These are phyloP conservation scores for Boleophthalmus pectinirostris DNA, from an alignment of 2,113 vertebrate genomes.

Conservation along the genomic window DNA sequence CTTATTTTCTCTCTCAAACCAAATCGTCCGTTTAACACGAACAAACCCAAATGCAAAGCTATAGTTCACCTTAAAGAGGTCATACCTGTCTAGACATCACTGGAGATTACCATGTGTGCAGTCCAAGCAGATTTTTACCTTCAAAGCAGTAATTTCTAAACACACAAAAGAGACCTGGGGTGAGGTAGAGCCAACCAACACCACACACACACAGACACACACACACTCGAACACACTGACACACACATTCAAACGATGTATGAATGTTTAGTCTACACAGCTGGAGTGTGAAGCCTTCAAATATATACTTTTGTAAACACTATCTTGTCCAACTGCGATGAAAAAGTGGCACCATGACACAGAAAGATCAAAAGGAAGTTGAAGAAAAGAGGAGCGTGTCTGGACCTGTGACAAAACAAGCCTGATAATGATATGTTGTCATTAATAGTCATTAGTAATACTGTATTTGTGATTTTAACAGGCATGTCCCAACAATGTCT, in stretches of 20 bases:
- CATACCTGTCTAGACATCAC: slow-evolving; percentile 19
- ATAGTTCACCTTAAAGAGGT: slow-evolving; percentile 7
- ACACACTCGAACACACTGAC: too few species aligned
- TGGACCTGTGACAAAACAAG: slow-evolving; percentile 5
- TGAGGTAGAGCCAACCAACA: slow-evolving; percentile 29
- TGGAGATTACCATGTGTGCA: slow-evolving; percentile 5
- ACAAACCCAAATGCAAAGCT: not conserved
- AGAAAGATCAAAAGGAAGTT: slow-evolving; percentile 25
- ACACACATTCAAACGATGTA: slow-evolving; percentile 26
- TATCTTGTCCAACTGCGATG: slow-evolving; percentile 28
- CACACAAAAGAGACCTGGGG: slow-evolving; percentile 13
- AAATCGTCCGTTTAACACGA: not conserved
- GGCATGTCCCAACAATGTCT: slow-evolving; percentile 30
- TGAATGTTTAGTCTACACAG: slow-evolving; percentile 76
- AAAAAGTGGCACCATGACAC: slow-evolving; percentile 29
- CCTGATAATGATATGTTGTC: slow-evolving; percentile 32
- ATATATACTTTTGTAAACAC: slow-evolving; percentile 56
- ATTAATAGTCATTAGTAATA: slow-evolving; percentile 50
- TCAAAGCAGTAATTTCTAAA: slow-evolving; percentile 40
- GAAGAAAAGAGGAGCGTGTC: not conserved
- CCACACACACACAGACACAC: slow-evolving; percentile 44
- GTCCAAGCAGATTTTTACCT: slow-evolving; percentile 16
- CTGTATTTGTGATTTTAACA: slow-evolving; percentile 10
- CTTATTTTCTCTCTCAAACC: not conserved
- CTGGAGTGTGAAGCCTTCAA: slow-evolving; percentile 54